Evolutionary conservation across 2,797 vertebrate genomes (phyloP), one percentile per base, ranked within the genome.

Genomic region (Pithecia hirsuta): DNA sequence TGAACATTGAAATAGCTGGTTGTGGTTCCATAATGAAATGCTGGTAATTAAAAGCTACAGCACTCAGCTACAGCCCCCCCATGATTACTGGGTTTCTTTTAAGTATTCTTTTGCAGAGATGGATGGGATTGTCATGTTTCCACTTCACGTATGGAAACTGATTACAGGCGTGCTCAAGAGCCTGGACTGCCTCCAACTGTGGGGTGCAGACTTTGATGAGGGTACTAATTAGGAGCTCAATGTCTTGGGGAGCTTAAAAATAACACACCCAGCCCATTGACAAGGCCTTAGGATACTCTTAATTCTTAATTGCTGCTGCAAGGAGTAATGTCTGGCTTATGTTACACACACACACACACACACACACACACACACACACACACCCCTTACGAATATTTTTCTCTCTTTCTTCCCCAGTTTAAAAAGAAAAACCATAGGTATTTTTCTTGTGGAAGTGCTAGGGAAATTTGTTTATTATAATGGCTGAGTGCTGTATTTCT

Each of bases 171-270:
- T 59, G 75, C 67, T 80, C 4, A 7, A 89, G 80, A 95, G 57
- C 33, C 50, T 46, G 83, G n/a, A 59, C 76, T 89, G 89, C 50
- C 30, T 96, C 36, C 52, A 89, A 24, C 44, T 7, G 36, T 26
- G 85, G 98, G 87, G 82, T 94, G n/a, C 50, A 86, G 26, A 70
- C 67, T 76, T 87, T 50, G 90, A 86, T 78, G 33, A 98, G 91
- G 90, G n/a, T 50, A 88, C 91, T 96, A 97, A 98, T 98, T 97
- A 97, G 8, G 84, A 72, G 87, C 22, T 97, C 95, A 61, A 12
- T 96, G 88, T 97, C 96, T 97, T 76, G 70, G 93, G 95, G 61
- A 98, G 78, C 61, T 98, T 94, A 94, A 94, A 93, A 87, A 96
- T 4, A 96, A 94, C 46, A 92, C 75, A 48, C 11, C 24, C 20